Conservation (phyloP, 2,888 invertebrate genomes). For the Eutolmus rufibarbis region DNA sequence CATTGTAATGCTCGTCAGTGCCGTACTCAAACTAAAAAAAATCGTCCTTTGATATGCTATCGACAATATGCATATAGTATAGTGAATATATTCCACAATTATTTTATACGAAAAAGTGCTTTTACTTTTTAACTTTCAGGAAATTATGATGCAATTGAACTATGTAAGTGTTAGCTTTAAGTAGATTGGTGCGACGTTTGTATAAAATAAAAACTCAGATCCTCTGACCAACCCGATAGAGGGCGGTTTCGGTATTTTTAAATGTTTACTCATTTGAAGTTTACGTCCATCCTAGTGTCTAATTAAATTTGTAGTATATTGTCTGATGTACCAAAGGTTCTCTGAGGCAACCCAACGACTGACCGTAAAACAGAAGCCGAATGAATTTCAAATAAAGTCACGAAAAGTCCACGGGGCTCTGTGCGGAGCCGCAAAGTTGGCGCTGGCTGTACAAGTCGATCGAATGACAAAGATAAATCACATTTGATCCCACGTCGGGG, state of each 20-base stretch:
- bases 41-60: too few relatives aligned
- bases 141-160: too few relatives aligned
- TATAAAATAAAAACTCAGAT: too few relatives aligned
- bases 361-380: background rate
- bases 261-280: background rate
- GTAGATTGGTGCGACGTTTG: too few relatives aligned
- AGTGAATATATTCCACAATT: too few relatives aligned
- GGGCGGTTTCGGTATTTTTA: background rate
- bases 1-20: too few relatives aligned
- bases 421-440: background rate
- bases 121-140: too few relatives aligned
- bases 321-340: background rate
- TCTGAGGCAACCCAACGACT: background rate
- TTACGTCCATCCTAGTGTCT: background rate
- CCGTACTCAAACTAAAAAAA: too few relatives aligned
- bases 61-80: too few relatives aligned
- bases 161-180: too few relatives aligned
- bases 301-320: background rate
- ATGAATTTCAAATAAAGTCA: background rate
- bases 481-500: background rate
- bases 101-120: too few relatives aligned
- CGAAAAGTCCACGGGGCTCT: background rate
- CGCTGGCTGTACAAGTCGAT: background rate
- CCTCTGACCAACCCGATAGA: background rate
- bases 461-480: conserved; percentile 2